phyloP scores from a whole-genome alignment of 2,797 vertebrate genomes.

The Microtus californicus region DNA sequence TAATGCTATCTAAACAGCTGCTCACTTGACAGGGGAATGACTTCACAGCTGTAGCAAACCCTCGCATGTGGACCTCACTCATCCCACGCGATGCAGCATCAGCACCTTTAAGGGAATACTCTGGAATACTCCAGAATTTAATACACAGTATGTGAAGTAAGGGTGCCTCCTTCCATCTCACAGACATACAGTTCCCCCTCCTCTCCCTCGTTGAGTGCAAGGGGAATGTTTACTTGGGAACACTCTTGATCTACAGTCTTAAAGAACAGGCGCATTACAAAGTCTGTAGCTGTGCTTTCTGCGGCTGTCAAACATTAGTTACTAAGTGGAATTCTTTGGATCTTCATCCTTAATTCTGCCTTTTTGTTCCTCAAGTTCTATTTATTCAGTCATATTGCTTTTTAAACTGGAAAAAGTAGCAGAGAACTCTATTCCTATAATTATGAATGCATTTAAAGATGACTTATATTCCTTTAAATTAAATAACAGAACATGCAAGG shows the following conservation, averaged over 20 bases:
- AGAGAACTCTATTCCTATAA: constrained; percentile 9
- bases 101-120: neutral
- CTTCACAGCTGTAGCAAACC: neutral
- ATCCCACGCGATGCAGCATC: neutral
- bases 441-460: constrained; percentile 53
- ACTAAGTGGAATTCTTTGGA: neutral
- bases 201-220: neutral
- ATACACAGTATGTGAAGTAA: constrained; percentile 26
- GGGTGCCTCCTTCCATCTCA: neutral
- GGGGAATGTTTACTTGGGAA: neutral
- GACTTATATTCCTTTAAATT: constrained; percentile 55
- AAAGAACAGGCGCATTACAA: neutral
- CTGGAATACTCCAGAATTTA: neutral
- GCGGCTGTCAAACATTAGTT: constrained; percentile 11
- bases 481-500: neutral
- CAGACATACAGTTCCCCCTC: neutral
- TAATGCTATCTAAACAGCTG: neutral
- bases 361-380: constrained; percentile 29
- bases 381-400: constrained; percentile 54
- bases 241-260: neutral
- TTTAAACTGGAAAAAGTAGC: constrained; percentile 35
- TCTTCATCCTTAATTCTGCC: neutral
- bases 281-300: neutral
- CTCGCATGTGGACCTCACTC: neutral
- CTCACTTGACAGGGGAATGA: neutral